Evolutionary conservation across 2,888 invertebrate species (phyloP).

Genomic region (Hartigia nigra): DNA sequence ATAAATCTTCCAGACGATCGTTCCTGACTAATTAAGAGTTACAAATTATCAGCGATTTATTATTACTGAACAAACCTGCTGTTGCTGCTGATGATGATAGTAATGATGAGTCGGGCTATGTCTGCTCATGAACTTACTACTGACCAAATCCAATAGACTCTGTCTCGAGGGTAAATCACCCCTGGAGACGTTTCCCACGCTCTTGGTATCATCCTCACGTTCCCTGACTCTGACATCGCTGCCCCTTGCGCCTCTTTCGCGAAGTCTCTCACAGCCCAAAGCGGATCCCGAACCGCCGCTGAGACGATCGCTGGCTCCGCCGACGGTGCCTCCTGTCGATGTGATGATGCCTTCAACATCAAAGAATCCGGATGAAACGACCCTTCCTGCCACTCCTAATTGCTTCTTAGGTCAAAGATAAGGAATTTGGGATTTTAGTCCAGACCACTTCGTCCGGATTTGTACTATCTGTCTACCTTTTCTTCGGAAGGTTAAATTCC

Average conservation of each 20-base stretch:
- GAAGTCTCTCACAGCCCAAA: slow-evolving; percentile 46
- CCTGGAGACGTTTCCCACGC: slow-evolving; percentile 58
- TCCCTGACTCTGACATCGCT: slow-evolving; percentile 42
- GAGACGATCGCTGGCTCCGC: slow-evolving; percentile 44
- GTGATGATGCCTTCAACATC: slow-evolving; percentile 42
- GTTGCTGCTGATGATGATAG: slow-evolving; percentile 56
- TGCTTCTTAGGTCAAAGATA: not conserved
- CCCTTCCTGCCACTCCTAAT: slow-evolving; percentile 1
- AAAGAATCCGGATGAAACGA: slow-evolving; percentile 2
- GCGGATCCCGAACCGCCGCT: slow-evolving; percentile 54
- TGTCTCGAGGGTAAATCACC: slow-evolving; percentile 57
- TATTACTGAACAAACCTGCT: slow-evolving; percentile 18
- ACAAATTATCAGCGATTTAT: not conserved
- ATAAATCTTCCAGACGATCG: not conserved
- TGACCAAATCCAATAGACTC: slow-evolving; percentile 61
- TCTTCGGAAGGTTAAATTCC: not conserved
- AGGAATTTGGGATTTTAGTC: not conserved
- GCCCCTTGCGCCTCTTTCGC: slow-evolving; percentile 41
- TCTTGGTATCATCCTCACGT: slow-evolving; percentile 58
- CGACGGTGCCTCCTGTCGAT: slow-evolving; percentile 40
- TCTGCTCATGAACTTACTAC: slow-evolving; percentile 59
- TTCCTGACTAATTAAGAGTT: not conserved
- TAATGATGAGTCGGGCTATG: slow-evolving; percentile 61
- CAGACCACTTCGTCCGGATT: not conserved
- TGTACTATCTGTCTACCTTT: not conserved